Conservation (phyloP, 2,113 vertebrate species). For the Serilophus lunatus region DNA sequence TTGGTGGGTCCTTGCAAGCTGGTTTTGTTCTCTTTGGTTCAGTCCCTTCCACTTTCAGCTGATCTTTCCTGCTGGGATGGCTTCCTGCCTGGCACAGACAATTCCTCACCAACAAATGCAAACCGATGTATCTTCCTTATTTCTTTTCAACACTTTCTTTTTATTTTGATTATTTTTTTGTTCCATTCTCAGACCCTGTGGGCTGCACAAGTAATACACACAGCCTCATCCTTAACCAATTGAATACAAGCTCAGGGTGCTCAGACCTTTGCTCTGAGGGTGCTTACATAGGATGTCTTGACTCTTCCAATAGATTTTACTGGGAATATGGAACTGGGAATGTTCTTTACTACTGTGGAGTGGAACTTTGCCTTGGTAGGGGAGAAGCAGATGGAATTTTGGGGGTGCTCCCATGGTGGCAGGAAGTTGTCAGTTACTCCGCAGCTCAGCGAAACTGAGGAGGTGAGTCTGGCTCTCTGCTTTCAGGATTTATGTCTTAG, state of each 20-base stretch:
- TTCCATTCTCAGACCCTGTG: neutral
- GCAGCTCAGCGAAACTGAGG: neutral
- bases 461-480: neutral
- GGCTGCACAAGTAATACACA: neutral
- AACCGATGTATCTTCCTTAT: neutral
- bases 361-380: neutral
- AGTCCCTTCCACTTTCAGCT: neutral
- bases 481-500: neutral
- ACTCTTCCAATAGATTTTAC: rapidly evolving
- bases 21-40: neutral
- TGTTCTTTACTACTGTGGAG: neutral
- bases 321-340: neutral
- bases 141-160: neutral
- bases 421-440: neutral
- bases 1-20: neutral
- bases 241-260: rapidly evolving
- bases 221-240: neutral
- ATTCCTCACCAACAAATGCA: neutral
- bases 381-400: neutral
- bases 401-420: rapidly evolving
- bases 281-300: neutral
- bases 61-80: neutral
- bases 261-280: neutral
- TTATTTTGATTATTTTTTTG: neutral
- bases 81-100: neutral